phyloP scores from a whole-genome alignment of 2,797 vertebrate species.

The Nasua narica region DNA sequence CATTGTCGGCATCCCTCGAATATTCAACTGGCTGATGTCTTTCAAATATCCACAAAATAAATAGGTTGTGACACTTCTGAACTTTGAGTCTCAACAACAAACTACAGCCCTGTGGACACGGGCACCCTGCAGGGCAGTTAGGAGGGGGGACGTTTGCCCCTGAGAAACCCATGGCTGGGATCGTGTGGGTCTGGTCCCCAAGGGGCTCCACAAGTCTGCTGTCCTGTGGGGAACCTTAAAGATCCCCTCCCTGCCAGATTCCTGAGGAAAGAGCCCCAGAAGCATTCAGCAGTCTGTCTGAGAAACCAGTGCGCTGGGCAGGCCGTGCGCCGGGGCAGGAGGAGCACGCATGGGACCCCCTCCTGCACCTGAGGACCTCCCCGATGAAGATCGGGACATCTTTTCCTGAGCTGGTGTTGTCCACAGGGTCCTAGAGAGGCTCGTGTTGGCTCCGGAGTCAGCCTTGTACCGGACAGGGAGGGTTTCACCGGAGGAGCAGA shows the following conservation, averaged over 20 bases:
- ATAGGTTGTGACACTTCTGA: fast-evolving
- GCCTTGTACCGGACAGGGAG: neutral
- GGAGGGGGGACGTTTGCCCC: too few relatives aligned
- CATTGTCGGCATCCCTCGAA: fast-evolving
- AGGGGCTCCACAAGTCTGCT: neutral
- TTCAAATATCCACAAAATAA: neutral
- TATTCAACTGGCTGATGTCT: too few relatives aligned
- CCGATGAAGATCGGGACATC: neutral
- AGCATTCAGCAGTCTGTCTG: neutral
- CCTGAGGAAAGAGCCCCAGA: neutral
- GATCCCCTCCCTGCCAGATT: neutral
- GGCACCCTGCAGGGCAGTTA: too few relatives aligned
- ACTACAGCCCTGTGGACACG: neutral
- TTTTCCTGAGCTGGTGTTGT: neutral
- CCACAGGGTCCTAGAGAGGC: neutral
- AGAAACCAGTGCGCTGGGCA: too few relatives aligned
- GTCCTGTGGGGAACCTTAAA: neutral
- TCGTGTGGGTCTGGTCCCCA: fast-evolving
- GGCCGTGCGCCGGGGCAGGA: too few relatives aligned
- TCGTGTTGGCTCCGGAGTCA: neutral
- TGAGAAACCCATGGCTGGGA: neutral
- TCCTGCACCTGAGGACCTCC: fast-evolving
- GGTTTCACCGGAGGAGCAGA: neutral
- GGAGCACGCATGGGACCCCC: too few relatives aligned
- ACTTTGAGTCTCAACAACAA: neutral